Conservation (phyloP, 2,797 vertebrate genomes). For the Halcyon smyrnensis region DNA sequence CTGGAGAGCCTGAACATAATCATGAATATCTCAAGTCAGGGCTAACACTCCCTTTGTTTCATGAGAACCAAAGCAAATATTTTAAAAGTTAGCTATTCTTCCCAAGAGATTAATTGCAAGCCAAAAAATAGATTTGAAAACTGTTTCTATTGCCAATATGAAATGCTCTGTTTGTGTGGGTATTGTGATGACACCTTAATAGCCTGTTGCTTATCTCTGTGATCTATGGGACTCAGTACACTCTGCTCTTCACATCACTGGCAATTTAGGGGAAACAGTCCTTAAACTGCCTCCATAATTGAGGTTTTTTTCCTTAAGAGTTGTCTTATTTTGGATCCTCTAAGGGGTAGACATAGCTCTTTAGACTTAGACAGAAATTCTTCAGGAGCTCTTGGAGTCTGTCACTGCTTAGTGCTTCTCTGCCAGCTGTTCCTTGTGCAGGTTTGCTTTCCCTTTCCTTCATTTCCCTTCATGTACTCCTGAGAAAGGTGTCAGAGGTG, state of each 20-base stretch:
- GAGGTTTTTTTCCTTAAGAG: not conserved
- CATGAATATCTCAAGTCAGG: not conserved
- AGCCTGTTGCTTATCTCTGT: not conserved
- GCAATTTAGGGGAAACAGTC: not conserved
- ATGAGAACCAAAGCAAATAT: not conserved
- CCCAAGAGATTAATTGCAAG: not conserved
- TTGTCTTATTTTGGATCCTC: not conserved
- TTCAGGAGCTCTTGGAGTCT: not conserved
- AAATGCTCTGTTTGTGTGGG: not conserved
- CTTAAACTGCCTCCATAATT: not conserved
- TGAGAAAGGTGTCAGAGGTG: not conserved
- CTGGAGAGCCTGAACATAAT: not conserved
- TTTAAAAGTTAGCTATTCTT: not conserved
- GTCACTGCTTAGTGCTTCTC: not conserved
- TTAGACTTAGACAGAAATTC: not conserved
- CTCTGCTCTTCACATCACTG: slow-evolving; percentile 9
- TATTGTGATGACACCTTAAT: slow-evolving; percentile 24
- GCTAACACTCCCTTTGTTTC: not conserved
- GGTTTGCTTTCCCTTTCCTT: not conserved
- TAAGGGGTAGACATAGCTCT: not conserved
- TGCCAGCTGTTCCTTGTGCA: not conserved
- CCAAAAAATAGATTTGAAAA: not conserved
- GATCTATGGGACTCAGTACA: not conserved
- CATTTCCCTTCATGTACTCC: not conserved
- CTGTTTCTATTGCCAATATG: not conserved